These are phyloP conservation scores for Pogonomyrmex barbatus DNA, from an alignment of 1,140 invertebrate genomes.

Conservation along the genomic window DNA sequence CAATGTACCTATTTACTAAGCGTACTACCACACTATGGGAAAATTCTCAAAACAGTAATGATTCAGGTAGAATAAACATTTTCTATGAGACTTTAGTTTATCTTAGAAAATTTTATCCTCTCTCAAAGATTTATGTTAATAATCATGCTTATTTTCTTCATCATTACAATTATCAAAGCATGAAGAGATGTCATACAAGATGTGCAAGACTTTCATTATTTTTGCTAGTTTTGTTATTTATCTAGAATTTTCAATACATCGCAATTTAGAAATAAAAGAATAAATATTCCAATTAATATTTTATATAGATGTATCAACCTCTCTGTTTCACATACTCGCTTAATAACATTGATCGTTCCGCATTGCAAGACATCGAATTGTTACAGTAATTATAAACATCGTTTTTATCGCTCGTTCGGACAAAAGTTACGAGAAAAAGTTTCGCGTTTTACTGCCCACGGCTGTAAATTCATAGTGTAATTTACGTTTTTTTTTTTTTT, in stretches of 20 bases:
- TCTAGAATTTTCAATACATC: too few relatives aligned
- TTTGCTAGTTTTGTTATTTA: too few relatives aligned
- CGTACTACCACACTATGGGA: constrained; percentile 11
- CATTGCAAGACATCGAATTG: not conserved
- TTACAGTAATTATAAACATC: not conserved
- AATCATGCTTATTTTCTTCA: not conserved
- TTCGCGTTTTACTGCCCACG: not conserved
- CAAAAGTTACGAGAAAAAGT: not conserved
- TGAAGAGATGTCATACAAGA: not conserved
- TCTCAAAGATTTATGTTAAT: not conserved
- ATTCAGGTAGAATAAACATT: not conserved
- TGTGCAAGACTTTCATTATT: too few relatives aligned
- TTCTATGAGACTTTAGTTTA: not conserved
- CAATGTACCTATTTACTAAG: constrained; percentile 15
- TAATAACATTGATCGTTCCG: not conserved
- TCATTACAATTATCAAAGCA: not conserved
- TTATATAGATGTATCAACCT: too few relatives aligned
- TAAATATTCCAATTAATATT: too few relatives aligned
- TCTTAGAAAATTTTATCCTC: not conserved
- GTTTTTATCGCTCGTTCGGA: not conserved
- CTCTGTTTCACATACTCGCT: not conserved
- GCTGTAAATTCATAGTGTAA: constrained; percentile 33
- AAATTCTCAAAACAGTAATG: constrained; percentile 36
- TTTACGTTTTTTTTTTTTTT: constrained; percentile 33
- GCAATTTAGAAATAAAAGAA: too few relatives aligned